Conservation (phyloP, 64 coral and sea anemone genomes). For the Trachythela sp. region DNA sequence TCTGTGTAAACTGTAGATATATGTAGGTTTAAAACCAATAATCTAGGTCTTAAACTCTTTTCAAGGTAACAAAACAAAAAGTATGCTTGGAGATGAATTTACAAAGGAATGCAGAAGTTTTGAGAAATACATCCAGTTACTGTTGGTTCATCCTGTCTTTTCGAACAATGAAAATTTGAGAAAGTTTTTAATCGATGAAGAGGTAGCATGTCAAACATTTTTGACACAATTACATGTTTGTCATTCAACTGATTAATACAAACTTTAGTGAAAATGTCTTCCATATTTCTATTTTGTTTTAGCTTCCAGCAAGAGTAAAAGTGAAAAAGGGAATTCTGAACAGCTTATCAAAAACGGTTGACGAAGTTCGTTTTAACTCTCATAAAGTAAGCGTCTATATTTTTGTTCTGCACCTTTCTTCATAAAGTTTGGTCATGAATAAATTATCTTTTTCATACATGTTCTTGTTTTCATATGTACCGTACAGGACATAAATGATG, state of each 20-base stretch:
- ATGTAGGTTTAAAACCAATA: neutral
- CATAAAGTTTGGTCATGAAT: too few species aligned
- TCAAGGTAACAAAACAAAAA: constrained; percentile 76
- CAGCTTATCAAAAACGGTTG: constrained; percentile 64
- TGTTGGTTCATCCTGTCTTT: constrained; percentile 71
- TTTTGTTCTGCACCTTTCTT: too few species aligned
- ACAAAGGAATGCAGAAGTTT: constrained; percentile 80
- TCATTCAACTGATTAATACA: neutral
- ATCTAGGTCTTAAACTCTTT: neutral
- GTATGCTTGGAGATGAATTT: constrained; percentile 95
- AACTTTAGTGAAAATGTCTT: neutral
- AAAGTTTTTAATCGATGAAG: constrained; percentile 88
- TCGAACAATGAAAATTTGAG: constrained; percentile 79
- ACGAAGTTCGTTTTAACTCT: constrained; percentile 69
- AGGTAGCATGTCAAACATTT: too few species aligned
- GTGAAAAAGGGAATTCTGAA: constrained; percentile 78
- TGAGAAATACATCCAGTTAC: constrained; percentile 94
- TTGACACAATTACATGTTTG: neutral
- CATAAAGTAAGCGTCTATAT: constrained; percentile 66
- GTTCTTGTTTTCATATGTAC: neutral
- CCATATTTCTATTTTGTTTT: neutral
- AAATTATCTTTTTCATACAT: too few species aligned
- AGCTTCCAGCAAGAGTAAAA: constrained; percentile 81
- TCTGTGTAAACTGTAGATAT: too few species aligned
- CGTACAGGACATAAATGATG: constrained; percentile 87